Conservation (phyloP, 2,888 invertebrate genomes). For the Matsumyia berberina region DNA sequence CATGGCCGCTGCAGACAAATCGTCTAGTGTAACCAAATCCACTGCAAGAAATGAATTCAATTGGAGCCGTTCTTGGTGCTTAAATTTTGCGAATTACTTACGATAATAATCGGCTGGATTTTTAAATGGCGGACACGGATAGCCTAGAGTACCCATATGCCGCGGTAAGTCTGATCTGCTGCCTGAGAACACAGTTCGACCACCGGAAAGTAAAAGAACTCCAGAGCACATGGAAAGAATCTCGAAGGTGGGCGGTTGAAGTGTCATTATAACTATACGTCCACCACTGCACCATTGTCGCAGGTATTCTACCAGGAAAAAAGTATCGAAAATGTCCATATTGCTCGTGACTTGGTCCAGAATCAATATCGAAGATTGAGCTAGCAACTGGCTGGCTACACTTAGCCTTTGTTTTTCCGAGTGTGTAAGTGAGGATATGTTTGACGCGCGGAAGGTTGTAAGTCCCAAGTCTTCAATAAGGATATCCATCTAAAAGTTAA, state of each 20-base stretch:
- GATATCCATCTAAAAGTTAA: slow-evolving; percentile 89
- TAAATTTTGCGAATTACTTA: slow-evolving; percentile 85
- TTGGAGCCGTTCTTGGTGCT: neutral
- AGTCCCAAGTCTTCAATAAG: slow-evolving; percentile 96
- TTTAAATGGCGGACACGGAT: slow-evolving; percentile 97
- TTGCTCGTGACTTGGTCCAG: slow-evolving; percentile 91
- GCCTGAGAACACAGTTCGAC: slow-evolving; percentile 96
- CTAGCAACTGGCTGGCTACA: slow-evolving; percentile 94
- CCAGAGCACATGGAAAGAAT: slow-evolving; percentile 93
- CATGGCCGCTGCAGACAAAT: slow-evolving; percentile 96
- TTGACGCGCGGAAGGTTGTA: slow-evolving; percentile 94
- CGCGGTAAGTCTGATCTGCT: slow-evolving; percentile 94
- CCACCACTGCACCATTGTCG: slow-evolving; percentile 92
- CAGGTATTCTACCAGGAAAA: slow-evolving; percentile 96
- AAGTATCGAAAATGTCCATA: slow-evolving; percentile 96
- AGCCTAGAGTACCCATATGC: slow-evolving; percentile 95
- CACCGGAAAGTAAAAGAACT: slow-evolving; percentile 93
- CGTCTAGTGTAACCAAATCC: slow-evolving; percentile 96
- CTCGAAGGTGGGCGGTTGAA: slow-evolving; percentile 97
- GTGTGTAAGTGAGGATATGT: slow-evolving; percentile 93
- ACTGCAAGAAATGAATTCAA: slow-evolving; percentile 86
- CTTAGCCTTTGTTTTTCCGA: slow-evolving; percentile 94
- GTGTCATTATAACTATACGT: slow-evolving; percentile 94
- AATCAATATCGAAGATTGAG: slow-evolving; percentile 94
- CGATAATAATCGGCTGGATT: slow-evolving; percentile 98